Evolutionary conservation across 2,888 invertebrate species (phyloP).

Genomic region (Drosophila monieri): DNA sequence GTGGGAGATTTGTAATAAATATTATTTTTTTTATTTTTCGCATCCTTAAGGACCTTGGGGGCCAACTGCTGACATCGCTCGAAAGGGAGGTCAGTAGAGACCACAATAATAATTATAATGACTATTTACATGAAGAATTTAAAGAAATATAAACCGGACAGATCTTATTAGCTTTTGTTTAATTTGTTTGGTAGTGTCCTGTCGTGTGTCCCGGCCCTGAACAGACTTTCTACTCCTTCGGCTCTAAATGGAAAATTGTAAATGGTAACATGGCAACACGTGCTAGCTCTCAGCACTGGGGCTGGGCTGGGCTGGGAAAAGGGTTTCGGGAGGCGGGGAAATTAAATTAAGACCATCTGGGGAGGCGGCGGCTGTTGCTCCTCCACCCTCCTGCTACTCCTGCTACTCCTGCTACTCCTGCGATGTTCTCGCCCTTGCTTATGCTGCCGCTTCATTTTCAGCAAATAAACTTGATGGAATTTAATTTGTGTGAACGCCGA

Average conservation of each 20-base stretch:
- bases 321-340: constrained; percentile 21
- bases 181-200: constrained; percentile 1
- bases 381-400: not conserved
- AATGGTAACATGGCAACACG: constrained; percentile 36
- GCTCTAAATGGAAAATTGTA: constrained; percentile 29
- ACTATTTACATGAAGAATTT: constrained; percentile 65
- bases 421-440: not conserved
- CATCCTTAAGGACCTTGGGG: not conserved
- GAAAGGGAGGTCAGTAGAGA: not conserved
- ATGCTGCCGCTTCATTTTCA: constrained; percentile 37
- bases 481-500: constrained; percentile 45
- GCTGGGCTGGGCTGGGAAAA: not conserved
- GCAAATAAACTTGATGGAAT: constrained; percentile 49
- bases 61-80: constrained; percentile 3
- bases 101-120: constrained; percentile 68
- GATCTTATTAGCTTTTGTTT: constrained; percentile 15
- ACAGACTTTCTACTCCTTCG: constrained; percentile 14
- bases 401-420: not conserved
- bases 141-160: constrained; percentile 18
- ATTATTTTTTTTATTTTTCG: constrained; percentile 40
- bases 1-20: constrained; percentile 70
- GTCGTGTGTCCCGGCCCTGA: constrained; percentile 14
- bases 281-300: constrained; percentile 22
- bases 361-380: constrained; percentile 6
- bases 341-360: constrained; percentile 36